Base-by-base conservation (phyloP, 2,888 invertebrate genomes). In the Acrobasis consociella region DNA sequence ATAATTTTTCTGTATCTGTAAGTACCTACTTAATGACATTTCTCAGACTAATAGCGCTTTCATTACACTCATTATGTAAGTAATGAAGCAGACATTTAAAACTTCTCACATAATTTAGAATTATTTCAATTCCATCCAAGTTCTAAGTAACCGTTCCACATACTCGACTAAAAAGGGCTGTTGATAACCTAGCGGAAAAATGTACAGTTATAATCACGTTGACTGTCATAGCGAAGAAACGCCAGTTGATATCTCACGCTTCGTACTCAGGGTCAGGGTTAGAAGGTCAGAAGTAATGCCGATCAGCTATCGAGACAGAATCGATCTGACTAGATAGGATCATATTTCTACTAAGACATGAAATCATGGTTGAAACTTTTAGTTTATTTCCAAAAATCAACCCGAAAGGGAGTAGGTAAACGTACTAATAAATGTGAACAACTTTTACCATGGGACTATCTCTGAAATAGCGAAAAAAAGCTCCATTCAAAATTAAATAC, bases 231-330 rank as follows among this genome's bases (percentile, higher is more conserved):
- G 77, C 76, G 71, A 75, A 79, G 80, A 81, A 72, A 71, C 76
- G 72, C 69, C 71, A 74, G 76, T 73, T 75, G 77, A 82, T 81
- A 77, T 76, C 72, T 75, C 76, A 73, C 75, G 73, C 72, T 67
- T 69, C 69, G 67, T 68, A 69, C 69, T 22, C 68, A 67, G 67
- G 82, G 83, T 79, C 80, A 78, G 77, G 85, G 83, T 84, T 81
- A 82, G 76, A 75, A 76, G 77, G 78, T 78, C 75, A 74, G 77
- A 76, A 60, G 64, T 65, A 62, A 63, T 67, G 63, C 31, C 31
- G 65, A 62, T 66, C 65, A 60, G 15, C 42, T 11, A 60, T 59
- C 62, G 62, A 59, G 22, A 31, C 5, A 7, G 58, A 46, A 82
- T 80, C 80, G 81, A 82, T 82, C 81, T 49, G 37, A 59, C 49